A percentile compares a stretch with the other conserved stretches of the same genome.
phyloP scores from a whole-genome alignment of 2,888 invertebrate species.

The Mimachlamys varia region DNA sequence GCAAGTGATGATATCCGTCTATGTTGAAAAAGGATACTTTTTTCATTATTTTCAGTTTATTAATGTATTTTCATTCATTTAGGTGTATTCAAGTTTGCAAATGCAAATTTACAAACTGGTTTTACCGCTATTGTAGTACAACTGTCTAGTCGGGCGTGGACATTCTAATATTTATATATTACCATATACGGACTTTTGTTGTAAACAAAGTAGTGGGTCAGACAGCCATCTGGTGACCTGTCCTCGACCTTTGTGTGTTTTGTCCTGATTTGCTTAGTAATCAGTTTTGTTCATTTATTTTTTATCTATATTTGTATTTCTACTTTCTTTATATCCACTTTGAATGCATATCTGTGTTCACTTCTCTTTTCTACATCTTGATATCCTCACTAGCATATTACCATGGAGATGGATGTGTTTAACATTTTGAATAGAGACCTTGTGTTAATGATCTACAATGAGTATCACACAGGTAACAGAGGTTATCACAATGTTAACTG shows the following conservation, averaged over 20 bases:
- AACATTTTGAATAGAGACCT: background rate
- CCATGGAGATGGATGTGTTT: background rate
- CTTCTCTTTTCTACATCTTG: background rate
- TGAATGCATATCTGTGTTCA: background rate
- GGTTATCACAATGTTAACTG: no score
- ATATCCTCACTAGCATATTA: slow-evolving; percentile 48
- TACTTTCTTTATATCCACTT: slow-evolving; percentile 12
- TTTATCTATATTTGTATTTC: background rate
- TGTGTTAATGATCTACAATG: no score
- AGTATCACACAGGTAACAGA: no score
- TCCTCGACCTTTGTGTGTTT: slow-evolving; percentile 36
- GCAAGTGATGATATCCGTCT: slow-evolving; percentile 54
- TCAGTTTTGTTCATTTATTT: background rate
- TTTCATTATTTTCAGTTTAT: background rate
- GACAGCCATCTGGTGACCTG: slow-evolving; percentile 39
- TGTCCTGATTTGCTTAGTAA: slow-evolving; percentile 19
- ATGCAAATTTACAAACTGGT: slow-evolving; percentile 6
- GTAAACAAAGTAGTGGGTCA: slow-evolving; percentile 43
- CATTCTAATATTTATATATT: background rate
- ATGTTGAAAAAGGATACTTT: slow-evolving; percentile 4
- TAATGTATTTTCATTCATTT: slow-evolving; percentile 2
- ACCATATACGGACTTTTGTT: slow-evolving; percentile 31
- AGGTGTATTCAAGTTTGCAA: no score
- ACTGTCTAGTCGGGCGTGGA: background rate
- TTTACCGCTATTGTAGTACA: background rate